These are phyloP conservation scores for Actinopyga echinites DNA, from an alignment of 53 echinoderm and acorn worm species.

Conservation along the genomic window DNA sequence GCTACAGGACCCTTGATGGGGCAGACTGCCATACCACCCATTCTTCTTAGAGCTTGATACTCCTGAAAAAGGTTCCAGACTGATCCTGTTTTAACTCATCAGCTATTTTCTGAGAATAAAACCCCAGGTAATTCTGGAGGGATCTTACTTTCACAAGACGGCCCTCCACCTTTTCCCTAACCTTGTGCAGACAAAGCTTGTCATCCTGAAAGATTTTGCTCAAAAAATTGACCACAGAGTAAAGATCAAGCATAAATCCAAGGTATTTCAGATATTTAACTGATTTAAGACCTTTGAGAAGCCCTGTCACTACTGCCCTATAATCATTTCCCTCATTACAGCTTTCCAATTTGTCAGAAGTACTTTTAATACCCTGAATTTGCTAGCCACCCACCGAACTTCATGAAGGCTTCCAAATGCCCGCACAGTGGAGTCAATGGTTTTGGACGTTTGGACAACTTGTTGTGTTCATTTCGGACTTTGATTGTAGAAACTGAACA, in stretches of 20 bases:
- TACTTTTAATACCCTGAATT: not conserved
- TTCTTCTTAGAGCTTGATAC: not conserved
- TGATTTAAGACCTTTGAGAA: conserved; percentile 5
- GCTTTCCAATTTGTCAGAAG: conserved; percentile 6
- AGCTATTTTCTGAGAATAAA: not conserved
- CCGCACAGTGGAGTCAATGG: not conserved
- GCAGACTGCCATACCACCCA: too few relatives aligned
- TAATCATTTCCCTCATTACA: not conserved
- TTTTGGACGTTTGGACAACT: not conserved
- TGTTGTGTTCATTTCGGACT: conserved; percentile 20
- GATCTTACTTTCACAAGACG: not conserved
- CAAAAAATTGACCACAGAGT: not conserved
- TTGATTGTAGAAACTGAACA: conserved; percentile 26
- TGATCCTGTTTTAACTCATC: not conserved
- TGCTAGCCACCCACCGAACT: conserved; percentile 17
- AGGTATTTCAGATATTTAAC: not conserved
- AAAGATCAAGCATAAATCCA: conserved; percentile 4
- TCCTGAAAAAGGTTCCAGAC: not conserved
- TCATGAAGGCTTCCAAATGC: conserved; percentile 12
- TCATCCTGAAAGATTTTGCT: conserved; percentile 20
- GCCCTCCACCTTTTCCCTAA: not conserved
- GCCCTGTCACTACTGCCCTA: not conserved
- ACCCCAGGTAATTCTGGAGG: not conserved
- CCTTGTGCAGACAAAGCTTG: not conserved
- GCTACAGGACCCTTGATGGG: not conserved